Evolutionary conservation across 1,140 invertebrate genomes (phyloP), one percentile per base, ranked within the genome.

Genomic region (Psilanteris sp.): DNA sequence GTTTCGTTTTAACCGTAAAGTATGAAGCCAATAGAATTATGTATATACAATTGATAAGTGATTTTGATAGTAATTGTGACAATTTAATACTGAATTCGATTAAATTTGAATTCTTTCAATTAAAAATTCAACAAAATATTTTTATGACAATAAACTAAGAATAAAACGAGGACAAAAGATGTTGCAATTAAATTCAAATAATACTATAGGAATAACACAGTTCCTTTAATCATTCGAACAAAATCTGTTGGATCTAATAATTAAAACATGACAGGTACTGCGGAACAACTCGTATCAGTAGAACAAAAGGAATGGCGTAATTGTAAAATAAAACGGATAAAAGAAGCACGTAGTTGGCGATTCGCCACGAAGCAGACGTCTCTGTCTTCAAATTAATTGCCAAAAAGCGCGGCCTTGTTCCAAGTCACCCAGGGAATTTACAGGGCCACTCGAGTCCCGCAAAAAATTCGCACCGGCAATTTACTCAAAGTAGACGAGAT

Each of bases 271-370:
- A 50, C 34, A 31, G 16, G 24, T 41, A 31, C 43, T 41, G 44
- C 16, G 34, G 46, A 52, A 43, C 15, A 18, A 52, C 54, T 50
- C 31, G 27, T 54, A 54, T 52, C 54, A 24, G 26, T 43, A 9
- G 32, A 70, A 59, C 32, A 44, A 61, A 61, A 61, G 20, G 36
- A 46, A 52, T 6, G 32, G 29, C 31, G 67, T 71, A 52, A 61
- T 71, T 61, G 41, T 72, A 62, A 61, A 62, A 62, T 46, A 48
- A 62, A 72, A 55, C 26, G 55, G 55, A 72, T 72, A 50, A 72
- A 72, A 72, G 48, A 62, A 46, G 57, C 68, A 62, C 57, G 48
- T 55, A 62, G 37, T 62, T 72, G 57, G 68, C 68, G 48, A 72
- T 37, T 55, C 50, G 68, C 57, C 68, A 62, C 26, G 41, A 39